Evolutionary conservation across 2,797 vertebrate genomes (phyloP).

Genomic region (Onychomys torridus): DNA sequence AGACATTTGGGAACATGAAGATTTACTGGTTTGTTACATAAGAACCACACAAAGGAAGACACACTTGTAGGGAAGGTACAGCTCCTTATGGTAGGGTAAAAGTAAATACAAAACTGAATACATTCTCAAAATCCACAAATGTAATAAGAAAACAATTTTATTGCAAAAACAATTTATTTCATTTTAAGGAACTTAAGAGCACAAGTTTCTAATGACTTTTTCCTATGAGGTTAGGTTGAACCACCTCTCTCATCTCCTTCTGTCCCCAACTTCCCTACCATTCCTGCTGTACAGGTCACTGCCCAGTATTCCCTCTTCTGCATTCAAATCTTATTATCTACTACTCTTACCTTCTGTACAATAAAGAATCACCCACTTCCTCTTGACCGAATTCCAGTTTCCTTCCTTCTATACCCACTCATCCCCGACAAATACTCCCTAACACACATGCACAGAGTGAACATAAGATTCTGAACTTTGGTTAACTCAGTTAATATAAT

Average conservation of each 20-base stretch:
- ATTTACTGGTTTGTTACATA: background rate
- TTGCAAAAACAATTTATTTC: background rate
- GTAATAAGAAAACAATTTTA: too few species aligned
- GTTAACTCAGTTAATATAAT: background rate
- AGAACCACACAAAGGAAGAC: background rate
- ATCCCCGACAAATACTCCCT: too few species aligned
- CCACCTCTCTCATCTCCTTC: background rate
- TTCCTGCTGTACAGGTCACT: too few species aligned
- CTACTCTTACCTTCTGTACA: too few species aligned
- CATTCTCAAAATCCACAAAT: background rate
- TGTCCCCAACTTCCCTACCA: background rate
- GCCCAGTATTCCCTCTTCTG: background rate
- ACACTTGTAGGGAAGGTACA: too few species aligned
- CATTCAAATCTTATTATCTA: background rate
- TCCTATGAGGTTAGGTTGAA: background rate
- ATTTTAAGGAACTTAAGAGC: background rate
- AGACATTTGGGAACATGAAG: background rate
- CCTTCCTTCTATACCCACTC: background rate
- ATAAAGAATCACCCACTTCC: background rate
- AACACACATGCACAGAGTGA: background rate
- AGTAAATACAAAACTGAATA: background rate
- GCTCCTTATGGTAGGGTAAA: background rate
- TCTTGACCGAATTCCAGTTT: too few species aligned
- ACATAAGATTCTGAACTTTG: too few species aligned
- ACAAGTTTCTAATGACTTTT: too few species aligned